Base-by-base conservation (phyloP, 2,888 invertebrate genomes). In the Nomada lathburiana region DNA sequence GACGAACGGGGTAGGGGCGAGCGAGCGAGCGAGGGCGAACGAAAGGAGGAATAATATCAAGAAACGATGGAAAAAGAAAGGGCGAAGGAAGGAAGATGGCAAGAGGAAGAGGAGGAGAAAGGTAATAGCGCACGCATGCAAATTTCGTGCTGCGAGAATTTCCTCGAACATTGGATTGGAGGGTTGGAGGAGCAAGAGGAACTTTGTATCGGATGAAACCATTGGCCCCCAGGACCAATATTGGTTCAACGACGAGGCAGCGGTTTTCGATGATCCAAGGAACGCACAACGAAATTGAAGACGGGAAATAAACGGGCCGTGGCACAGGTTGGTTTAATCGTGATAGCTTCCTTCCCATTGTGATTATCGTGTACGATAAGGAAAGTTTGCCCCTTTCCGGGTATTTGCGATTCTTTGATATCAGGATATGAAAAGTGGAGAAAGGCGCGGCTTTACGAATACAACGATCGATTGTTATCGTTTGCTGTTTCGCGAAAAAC, bases 71-170 rank as follows among this genome's bases (percentile, higher is more conserved):
- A 44, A 76, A 73, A 69, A 64, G 10, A 47, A 47, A 47, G 47
- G 29, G 50, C 16, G 47, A 42, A 65, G 47, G 26, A 53, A 53
- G 57, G 29, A 26, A 70, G 52, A 26, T 5, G 5, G 63, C 36
- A 62, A 65, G 23, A 16, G 44, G 10, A 23, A 4, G n/a, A 53
- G 44, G 23, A 3, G 44, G 52, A 55, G 26, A 53, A 65, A 9
- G 47, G 64, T 76, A 71, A 75, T 83, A 77, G 75, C 76, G 59
- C 70, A 72, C 78, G 80, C 83, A 80, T 79, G 87, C 82, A 84
- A 87, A 87, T 87, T 86, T 82, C 55, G 59, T 81, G 69, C 76
- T 81, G 82, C 47, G 83, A 82, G 85, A 82, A 85, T 85, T 85
- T 81, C 69, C 50, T 57, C 69, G 79, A 75, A 71, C 64, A 65